Evolutionary conservation across 2,113 vertebrate genomes (phyloP), one percentile per base, ranked within the genome.

Genomic region (Aegithalos caudatus): DNA sequence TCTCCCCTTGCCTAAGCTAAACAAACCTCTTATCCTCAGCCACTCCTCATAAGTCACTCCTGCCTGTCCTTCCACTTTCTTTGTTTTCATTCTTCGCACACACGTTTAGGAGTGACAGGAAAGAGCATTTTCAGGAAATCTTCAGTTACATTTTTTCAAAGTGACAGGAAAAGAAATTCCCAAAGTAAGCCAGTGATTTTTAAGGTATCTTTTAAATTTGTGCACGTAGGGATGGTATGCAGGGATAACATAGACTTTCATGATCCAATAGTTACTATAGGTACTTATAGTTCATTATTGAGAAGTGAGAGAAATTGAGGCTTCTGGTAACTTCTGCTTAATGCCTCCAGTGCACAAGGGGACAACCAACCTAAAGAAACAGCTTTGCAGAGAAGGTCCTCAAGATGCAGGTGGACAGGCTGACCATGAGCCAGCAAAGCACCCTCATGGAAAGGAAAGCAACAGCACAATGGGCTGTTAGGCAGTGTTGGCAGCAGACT

Each of bases 1-100:
- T 31, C 22, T 65, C 25, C 35, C 7, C n/a, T 67, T 53, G n/a
- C 12, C 45, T 29, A 70, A 50, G 17, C 2, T 45, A 50, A 47
- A n/a, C 28, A 60, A 70, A n/a, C 5, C 6, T 58, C n/a, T n/a
- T n/a, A 58, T 40, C 7, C 19, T 70, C 25, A 50, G 14, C 25
- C 1, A 0, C 12, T 69, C 8, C 17, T 60, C 8, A 1, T 24
- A 57, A 60, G 10, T 44, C 13, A 40, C 44, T 29, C 7, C 15
- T 7, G 2, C 9, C 71, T 48, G 11, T 53, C 28, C 20, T 47
- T 62, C 53, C 10, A 53, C 16, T 14, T 11, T 50, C 12, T 62
- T 83, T 67, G 42, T 44, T 72, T 27, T 31, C 29, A 40, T 58
- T 82, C 15, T 53, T 44, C 60, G 44, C 10, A 20, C 16, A 31